These are phyloP conservation scores for Microctonus aethiopoides DNA, from an alignment of 2,888 invertebrate genomes.

Conservation along the genomic window DNA sequence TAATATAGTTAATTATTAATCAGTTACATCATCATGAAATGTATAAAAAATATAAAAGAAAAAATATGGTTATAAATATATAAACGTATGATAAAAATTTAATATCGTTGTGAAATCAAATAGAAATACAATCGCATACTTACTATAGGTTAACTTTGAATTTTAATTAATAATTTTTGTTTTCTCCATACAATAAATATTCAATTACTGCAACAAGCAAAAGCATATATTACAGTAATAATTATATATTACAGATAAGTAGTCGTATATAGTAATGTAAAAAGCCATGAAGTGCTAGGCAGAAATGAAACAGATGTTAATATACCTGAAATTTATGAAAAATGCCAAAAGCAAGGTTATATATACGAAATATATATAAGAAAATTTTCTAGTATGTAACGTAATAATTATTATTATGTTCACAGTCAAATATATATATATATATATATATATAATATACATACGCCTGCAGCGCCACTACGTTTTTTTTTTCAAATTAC, in stretches of 20 bases:
- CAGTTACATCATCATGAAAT: too few relatives aligned
- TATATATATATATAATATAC: not conserved
- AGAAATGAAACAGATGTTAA: constrained; percentile 10
- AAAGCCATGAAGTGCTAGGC: not conserved
- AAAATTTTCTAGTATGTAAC: not conserved
- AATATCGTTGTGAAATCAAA: not conserved
- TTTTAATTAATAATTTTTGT: not conserved
- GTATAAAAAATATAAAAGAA: too few relatives aligned
- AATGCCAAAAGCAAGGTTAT: not conserved
- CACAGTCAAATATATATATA: too few relatives aligned
- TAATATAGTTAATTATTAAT: too few relatives aligned
- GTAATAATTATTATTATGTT: not conserved
- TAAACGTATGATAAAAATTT: not conserved
- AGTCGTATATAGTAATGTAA: not conserved
- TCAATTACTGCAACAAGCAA: not conserved
- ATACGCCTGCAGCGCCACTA: not conserved
- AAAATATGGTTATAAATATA: not conserved
- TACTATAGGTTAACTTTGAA: not conserved
- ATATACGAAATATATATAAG: not conserved
- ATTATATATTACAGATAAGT: too few relatives aligned
- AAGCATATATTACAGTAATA: not conserved
- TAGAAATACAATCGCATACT: not conserved
- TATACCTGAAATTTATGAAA: not conserved
- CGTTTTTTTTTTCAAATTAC: too few relatives aligned
- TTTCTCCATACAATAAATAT: not conserved